These are phyloP conservation scores for Zootermopsis nevadensis DNA, from an alignment of 2,888 invertebrate genomes.

Conservation along the genomic window DNA sequence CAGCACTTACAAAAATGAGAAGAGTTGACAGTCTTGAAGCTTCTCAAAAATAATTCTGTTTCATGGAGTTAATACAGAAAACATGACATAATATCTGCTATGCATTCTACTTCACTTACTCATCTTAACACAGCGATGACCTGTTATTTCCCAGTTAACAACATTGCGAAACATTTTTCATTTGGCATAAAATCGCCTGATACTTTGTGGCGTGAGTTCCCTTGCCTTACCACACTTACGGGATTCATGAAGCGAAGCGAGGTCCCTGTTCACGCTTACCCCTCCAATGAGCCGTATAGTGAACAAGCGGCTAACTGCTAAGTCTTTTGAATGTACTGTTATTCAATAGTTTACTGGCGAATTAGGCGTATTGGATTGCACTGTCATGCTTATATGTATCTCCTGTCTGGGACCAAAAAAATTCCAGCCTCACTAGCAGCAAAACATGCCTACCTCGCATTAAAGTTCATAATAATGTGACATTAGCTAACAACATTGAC, in stretches of 20 bases:
- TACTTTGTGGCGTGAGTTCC: not conserved
- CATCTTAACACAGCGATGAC: not conserved
- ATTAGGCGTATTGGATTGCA: not conserved
- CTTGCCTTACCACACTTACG: not conserved
- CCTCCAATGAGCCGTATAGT: not conserved
- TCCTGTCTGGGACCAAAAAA: not conserved
- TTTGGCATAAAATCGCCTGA: not conserved
- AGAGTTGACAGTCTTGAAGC: too few relatives aligned
- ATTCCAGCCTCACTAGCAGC: not conserved
- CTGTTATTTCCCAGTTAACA: not conserved
- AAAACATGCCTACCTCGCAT: not conserved
- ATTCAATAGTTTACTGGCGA: not conserved
- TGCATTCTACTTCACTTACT: not conserved
- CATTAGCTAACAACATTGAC: not conserved
- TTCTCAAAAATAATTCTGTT: too few relatives aligned
- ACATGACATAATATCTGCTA: not conserved
- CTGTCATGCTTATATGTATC: conserved; percentile 4
- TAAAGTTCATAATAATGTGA: not conserved
- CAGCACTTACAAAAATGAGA: too few relatives aligned
- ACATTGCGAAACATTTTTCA: not conserved
- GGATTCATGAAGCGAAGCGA: not conserved
- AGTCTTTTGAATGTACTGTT: not conserved
- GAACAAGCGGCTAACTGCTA: not conserved
- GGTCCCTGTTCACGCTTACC: not conserved
- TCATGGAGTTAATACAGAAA: not conserved